Conservation (phyloP, 2,888 invertebrate species). For the Marasmarcha lunaedactyla region DNA sequence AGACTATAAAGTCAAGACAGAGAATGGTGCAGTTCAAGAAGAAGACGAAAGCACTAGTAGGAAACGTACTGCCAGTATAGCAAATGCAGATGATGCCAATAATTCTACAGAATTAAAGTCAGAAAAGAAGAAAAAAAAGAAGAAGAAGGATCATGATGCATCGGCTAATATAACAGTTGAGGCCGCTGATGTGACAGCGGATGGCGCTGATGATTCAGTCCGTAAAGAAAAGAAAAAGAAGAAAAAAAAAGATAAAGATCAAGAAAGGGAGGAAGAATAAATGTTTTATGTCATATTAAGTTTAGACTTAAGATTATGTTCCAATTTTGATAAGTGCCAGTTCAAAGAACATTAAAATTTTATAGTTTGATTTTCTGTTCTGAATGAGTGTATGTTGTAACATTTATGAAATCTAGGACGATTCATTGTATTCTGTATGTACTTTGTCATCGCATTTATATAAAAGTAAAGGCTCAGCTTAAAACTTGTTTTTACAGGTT, state of each 20-base stretch:
- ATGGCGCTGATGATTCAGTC: constrained; percentile 37
- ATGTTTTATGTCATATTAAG: constrained; percentile 7
- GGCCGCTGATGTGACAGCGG: constrained; percentile 38
- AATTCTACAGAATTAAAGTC: constrained; percentile 51
- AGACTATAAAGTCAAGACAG: constrained; percentile 60
- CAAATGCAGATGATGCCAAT: constrained; percentile 54
- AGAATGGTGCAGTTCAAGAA: constrained; percentile 26
- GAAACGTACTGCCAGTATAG: constrained; percentile 69
- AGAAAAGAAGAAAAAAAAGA: constrained; percentile 76
- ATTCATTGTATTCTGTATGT: no score
- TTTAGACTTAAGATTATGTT: constrained; percentile 1
- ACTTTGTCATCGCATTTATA: no score
- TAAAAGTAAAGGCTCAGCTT: no score
- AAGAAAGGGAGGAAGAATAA: constrained; percentile 58
- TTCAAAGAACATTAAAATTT: background rate
- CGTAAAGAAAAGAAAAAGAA: constrained; percentile 83
- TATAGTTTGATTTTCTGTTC: no score
- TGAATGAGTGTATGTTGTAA: no score
- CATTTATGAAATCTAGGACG: no score
- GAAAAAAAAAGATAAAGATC: constrained; percentile 80
- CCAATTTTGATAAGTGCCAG: background rate
- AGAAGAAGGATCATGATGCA: constrained; percentile 67
- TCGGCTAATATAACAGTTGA: constrained; percentile 40
- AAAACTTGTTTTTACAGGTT: no score
- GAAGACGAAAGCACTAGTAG: constrained; percentile 43